Evolutionary conservation across 1,140 invertebrate species (phyloP).

Genomic region (Zeugodacus cucurbitae): DNA sequence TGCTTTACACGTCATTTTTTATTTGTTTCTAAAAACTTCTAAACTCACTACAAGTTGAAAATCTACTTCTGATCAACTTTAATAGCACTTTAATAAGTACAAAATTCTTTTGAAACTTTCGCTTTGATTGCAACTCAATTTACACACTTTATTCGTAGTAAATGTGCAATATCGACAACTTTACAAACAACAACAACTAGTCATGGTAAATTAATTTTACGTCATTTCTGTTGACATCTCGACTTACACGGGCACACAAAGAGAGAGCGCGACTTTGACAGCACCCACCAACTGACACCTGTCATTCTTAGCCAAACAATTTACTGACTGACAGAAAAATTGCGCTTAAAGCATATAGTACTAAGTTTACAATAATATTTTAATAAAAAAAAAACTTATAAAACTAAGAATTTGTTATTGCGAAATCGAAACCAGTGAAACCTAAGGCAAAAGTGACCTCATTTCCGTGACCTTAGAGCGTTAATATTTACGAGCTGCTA

Average conservation of each 20-base stretch:
- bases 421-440: conserved; percentile 15
- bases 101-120: background rate
- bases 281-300: background rate
- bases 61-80: background rate
- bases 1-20: too few species aligned
- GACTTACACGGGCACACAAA: background rate
- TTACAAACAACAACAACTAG: background rate
- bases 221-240: background rate
- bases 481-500: background rate
- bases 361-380: background rate
- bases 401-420: background rate
- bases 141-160: background rate
- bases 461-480: conserved; percentile 28
- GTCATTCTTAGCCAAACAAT: background rate
- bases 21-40: too few species aligned
- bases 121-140: background rate
- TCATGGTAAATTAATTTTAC: background rate
- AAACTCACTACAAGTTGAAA: background rate
- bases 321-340: conserved; percentile 7
- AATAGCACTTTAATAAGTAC: conserved; percentile 1
- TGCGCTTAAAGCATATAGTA: background rate
- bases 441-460: conserved; percentile 22
- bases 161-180: background rate
- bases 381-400: background rate
- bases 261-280: background rate